Conservation (phyloP, 23 tunicate genomes). For the Diplosoma virens region DNA sequence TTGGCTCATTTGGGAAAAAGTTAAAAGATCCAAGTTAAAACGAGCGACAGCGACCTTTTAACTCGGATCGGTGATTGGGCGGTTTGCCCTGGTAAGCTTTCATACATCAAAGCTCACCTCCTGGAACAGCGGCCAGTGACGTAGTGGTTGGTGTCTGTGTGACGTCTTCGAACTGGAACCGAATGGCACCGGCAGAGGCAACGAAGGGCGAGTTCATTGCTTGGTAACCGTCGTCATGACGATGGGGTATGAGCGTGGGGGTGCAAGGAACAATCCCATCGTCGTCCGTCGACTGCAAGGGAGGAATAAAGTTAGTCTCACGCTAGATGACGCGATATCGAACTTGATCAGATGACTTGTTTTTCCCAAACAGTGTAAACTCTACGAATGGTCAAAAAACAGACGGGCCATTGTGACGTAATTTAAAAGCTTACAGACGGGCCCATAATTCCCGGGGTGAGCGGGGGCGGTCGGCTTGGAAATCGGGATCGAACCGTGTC, state of each 20-base stretch:
- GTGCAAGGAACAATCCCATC: slow-evolving; percentile 91
- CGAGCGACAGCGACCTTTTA: no score
- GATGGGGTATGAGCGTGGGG: slow-evolving; percentile 61
- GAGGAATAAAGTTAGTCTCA: not conserved
- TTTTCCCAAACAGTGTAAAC: not conserved
- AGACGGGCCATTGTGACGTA: no score
- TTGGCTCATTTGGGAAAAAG: not conserved
- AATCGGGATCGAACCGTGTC: slow-evolving; percentile 24
- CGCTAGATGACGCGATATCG: no score
- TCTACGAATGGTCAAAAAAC: not conserved
- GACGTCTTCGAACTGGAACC: slow-evolving; percentile 82
- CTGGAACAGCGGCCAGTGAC: slow-evolving; percentile 41
- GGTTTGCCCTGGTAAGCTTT: not conserved
- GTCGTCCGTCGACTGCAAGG: slow-evolving; percentile 61
- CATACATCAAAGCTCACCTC: slow-evolving; percentile 7
- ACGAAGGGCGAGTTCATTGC: slow-evolving; percentile 84
- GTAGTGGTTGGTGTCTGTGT: slow-evolving; percentile 40
- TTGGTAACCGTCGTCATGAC: slow-evolving; percentile 75
- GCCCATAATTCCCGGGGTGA: slow-evolving; percentile 69
- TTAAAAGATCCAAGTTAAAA: no score
- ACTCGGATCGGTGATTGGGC: no score
- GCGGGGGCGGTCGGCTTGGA: slow-evolving; percentile 59
- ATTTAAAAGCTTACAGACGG: slow-evolving; percentile 10
- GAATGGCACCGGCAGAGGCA: slow-evolving; percentile 52
- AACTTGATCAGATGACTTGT: no score